Conservation (phyloP, 2,888 invertebrate species). For the Osedax fenrisi region DNA sequence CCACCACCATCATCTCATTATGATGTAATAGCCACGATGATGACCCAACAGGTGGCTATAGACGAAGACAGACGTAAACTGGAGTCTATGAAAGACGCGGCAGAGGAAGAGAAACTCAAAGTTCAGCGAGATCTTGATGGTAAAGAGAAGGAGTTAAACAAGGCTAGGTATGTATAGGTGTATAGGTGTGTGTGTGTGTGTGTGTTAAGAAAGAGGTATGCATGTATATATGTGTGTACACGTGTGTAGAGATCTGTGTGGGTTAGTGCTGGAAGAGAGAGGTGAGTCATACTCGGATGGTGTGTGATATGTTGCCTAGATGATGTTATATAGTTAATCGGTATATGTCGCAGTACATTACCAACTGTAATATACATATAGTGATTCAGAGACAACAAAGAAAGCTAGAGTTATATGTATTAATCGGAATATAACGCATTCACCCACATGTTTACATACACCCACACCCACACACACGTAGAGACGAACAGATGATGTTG, state of each 20-base stretch:
- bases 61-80: constrained; percentile 51
- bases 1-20: too few species aligned
- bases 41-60: constrained; percentile 40
- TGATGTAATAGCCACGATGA: too few species aligned
- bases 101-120: constrained; percentile 59
- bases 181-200: neutral
- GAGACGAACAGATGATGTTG: constrained; percentile 66
- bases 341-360: too few species aligned
- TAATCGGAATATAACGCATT: too few species aligned
- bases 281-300: neutral
- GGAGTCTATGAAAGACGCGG: constrained; percentile 53
- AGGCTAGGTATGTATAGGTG: constrained; percentile 51
- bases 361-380: too few species aligned
- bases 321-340: too few species aligned
- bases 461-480: constrained; percentile 34
- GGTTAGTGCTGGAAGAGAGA: neutral
- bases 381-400: too few species aligned
- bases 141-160: constrained; percentile 64
- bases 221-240: neutral
- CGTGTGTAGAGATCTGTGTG: neutral
- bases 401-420: too few species aligned
- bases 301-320: too few species aligned
- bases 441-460: too few species aligned
- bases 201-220: neutral
- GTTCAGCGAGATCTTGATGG: constrained; percentile 57